Percentiles rank a stretch among this genome's conserved stretches.
These are phyloP conservation scores for Malaclemys terrapin DNA, from an alignment of 2,113 vertebrate genomes.

Conservation along the genomic window DNA sequence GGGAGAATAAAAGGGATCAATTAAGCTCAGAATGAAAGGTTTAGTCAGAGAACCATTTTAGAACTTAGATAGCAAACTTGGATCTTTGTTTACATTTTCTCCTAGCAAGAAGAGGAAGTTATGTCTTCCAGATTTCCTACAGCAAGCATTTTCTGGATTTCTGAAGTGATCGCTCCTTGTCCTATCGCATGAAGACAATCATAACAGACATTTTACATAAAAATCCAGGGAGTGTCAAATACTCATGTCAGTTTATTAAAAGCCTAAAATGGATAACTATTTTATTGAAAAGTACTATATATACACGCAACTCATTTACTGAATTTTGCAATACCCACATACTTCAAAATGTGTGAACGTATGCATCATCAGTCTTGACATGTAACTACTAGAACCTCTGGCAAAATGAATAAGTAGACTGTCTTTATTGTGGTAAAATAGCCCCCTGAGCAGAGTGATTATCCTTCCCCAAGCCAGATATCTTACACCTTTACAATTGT, in stretches of 20 bases:
- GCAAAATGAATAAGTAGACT: not conserved
- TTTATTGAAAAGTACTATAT: not conserved
- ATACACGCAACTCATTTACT: not conserved
- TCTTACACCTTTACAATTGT: not conserved
- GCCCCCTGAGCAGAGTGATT: not conserved
- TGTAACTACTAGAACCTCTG: not conserved
- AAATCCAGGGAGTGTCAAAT: not conserved
- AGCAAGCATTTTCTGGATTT: not conserved
- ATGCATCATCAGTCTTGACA: not conserved
- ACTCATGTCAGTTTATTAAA: not conserved
- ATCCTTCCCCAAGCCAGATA: not conserved
- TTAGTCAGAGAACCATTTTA: constrained; percentile 59
- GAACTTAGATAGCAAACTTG: constrained; percentile 14
- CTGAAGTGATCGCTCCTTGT: not conserved
- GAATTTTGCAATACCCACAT: not conserved
- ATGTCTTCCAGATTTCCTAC: constrained; percentile 64
- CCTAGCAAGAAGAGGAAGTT: constrained; percentile 57
- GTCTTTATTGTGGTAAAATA: constrained; percentile 12
- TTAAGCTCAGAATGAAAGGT: constrained; percentile 47
- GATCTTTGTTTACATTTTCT: constrained; percentile 60
- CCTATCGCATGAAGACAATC: not conserved
- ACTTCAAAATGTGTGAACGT: not conserved
- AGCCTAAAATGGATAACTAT: not conserved
- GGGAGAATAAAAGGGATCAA: constrained; percentile 31
- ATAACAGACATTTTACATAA: not conserved